These are phyloP conservation scores for Hystrix brachyura DNA, from an alignment of 2,113 vertebrate species.

Conservation along the genomic window DNA sequence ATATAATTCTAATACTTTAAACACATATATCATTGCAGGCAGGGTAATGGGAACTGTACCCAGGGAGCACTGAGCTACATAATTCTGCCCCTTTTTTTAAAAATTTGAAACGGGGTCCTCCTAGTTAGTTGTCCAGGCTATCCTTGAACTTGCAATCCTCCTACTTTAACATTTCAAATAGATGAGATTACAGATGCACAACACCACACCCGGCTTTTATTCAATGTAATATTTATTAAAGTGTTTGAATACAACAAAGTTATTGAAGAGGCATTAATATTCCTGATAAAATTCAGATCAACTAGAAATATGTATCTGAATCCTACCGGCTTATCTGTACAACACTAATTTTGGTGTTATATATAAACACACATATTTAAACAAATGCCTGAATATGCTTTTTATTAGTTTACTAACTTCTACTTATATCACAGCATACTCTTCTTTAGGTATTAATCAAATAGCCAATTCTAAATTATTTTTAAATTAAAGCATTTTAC, in stretches of 20 bases:
- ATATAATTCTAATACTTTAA: neutral
- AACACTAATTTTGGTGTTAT: constrained; percentile 54
- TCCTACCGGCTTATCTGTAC: neutral
- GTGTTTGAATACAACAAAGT: constrained; percentile 25
- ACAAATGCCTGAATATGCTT: constrained; percentile 42
- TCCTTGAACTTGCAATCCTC: neutral
- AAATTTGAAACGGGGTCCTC: neutral
- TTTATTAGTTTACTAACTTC: constrained; percentile 25
- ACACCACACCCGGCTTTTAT: neutral
- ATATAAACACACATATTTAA: neutral
- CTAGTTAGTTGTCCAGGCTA: neutral
- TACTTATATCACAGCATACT: constrained; percentile 59
- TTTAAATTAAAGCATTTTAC: constrained; percentile 35
- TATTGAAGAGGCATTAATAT: constrained; percentile 23
- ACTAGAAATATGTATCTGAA: constrained; percentile 35
- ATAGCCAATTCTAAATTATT: constrained; percentile 25
- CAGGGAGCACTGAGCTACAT: neutral
- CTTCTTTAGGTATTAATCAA: constrained; percentile 58
- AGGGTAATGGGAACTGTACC: neutral
- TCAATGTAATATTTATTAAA: neutral
- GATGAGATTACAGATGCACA: neutral
- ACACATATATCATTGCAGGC: neutral
- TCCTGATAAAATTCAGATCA: constrained; percentile 34
- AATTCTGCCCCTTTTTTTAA: neutral
- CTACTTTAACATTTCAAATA: neutral